Conservation (phyloP, 2,113 vertebrate species). For the Rynchops niger region DNA sequence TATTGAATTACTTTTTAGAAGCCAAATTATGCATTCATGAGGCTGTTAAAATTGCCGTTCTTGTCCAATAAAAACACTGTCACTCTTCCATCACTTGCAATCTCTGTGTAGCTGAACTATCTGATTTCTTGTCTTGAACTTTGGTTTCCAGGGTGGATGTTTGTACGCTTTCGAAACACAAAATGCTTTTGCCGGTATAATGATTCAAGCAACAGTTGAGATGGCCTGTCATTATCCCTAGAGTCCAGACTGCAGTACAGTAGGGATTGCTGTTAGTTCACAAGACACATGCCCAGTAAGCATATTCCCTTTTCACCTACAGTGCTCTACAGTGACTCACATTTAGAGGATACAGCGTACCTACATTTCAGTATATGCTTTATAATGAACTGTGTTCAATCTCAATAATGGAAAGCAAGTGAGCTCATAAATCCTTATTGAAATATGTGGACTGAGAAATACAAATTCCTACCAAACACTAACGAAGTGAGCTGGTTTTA, state of each 20-base stretch:
- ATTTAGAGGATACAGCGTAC: background rate
- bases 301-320: background rate
- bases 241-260: background rate
- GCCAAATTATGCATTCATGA: background rate
- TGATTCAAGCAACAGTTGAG: background rate
- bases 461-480: background rate
- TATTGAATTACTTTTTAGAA: background rate
- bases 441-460: background rate
- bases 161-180: background rate
- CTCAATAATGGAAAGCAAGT: background rate
- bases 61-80: background rate
- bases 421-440: background rate
- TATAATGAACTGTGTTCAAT: background rate
- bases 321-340: background rate
- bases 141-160: background rate
- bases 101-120: background rate
- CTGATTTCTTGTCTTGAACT: background rate
- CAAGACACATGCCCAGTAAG: background rate
- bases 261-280: background rate
- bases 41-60: background rate
- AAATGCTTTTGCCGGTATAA: background rate
- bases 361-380: background rate
- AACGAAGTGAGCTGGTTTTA: background rate
- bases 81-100: background rate
- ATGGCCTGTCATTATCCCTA: background rate